These are phyloP conservation scores for Anneissia japonica DNA, from an alignment of 35 echinoderm and acorn worm genomes.

Conservation along the genomic window DNA sequence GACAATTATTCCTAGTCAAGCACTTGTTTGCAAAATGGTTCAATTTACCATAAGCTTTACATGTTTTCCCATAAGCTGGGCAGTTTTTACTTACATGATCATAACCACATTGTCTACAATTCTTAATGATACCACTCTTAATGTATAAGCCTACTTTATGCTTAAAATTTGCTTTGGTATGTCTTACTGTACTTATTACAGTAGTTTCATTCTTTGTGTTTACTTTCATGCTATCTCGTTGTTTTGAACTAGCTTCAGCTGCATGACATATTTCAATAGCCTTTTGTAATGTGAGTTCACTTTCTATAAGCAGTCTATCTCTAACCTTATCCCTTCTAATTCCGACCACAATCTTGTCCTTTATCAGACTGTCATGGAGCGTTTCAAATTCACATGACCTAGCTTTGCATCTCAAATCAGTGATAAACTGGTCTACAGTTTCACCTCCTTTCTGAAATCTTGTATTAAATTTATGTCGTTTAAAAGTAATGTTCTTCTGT, in stretches of 20 bases:
- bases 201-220: too few species aligned
- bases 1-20: too few species aligned
- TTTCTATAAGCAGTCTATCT: conserved; percentile 22
- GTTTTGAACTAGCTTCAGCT: conserved; percentile 9
- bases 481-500: conserved; percentile 26
- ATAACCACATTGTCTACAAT: too few species aligned
- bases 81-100: too few species aligned
- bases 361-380: conserved; percentile 35
- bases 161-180: too few species aligned
- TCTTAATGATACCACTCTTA: too few species aligned
- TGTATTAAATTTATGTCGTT: conserved; percentile 16
- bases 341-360: conserved; percentile 47
- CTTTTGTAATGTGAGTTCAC: background rate
- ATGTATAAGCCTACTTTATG: too few species aligned
- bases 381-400: conserved; percentile 50
- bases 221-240: too few species aligned
- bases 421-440: conserved; percentile 37
- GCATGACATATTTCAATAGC: conserved; percentile 45
- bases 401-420: conserved; percentile 31
- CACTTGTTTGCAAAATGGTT: too few species aligned
- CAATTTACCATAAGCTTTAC: too few species aligned
- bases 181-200: too few species aligned
- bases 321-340: conserved; percentile 6
- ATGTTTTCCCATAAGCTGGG: too few species aligned
- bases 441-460: background rate